phyloP scores from a whole-genome alignment of 2,888 invertebrate species.

The Trisateles emortualis region DNA sequence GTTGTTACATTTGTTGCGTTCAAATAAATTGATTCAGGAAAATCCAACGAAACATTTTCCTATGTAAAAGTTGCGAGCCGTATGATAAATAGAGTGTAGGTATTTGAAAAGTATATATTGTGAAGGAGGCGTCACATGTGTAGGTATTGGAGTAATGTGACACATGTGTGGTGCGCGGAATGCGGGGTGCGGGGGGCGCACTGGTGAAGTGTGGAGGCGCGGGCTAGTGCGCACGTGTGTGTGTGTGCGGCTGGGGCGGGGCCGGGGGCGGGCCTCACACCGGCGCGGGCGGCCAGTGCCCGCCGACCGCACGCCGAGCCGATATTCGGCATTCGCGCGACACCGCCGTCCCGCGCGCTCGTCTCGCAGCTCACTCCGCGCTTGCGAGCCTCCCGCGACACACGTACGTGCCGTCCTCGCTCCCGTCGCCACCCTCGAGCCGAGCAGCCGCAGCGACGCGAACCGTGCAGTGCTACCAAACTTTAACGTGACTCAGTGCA shows the following conservation, averaged over 20 bases:
- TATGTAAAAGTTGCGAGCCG: slow-evolving; percentile 23
- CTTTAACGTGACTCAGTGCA: slow-evolving; percentile 63
- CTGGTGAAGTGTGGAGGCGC: slow-evolving; percentile 52
- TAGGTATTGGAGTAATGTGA: slow-evolving; percentile 77
- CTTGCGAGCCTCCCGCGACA: slow-evolving; percentile 69
- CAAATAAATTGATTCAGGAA: slow-evolving; percentile 22
- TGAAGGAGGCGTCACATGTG: slow-evolving; percentile 82
- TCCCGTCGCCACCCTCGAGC: slow-evolving; percentile 57
- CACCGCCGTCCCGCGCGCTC: slow-evolving; percentile 69
- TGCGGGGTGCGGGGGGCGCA: slow-evolving; percentile 58
- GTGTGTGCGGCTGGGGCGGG: slow-evolving; percentile 66
- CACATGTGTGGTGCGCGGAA: slow-evolving; percentile 63
- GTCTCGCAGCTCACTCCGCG: slow-evolving; percentile 69
- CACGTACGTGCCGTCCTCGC: slow-evolving; percentile 66
- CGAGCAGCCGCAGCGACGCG: slow-evolving; percentile 50
- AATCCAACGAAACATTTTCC: slow-evolving; percentile 20
- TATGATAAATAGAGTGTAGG: slow-evolving; percentile 60
- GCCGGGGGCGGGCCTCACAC: slow-evolving; percentile 73
- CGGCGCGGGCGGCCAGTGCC: slow-evolving; percentile 66
- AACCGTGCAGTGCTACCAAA: slow-evolving; percentile 67
- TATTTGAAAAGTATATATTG: slow-evolving; percentile 76
- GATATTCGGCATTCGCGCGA: slow-evolving; percentile 75
- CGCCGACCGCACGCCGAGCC: slow-evolving; percentile 67
- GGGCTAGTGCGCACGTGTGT: slow-evolving; percentile 44
- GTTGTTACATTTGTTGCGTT: slow-evolving; percentile 16